phyloP scores from a whole-genome alignment of 2,888 invertebrate genomes.

The Xestia rhomboidea region DNA sequence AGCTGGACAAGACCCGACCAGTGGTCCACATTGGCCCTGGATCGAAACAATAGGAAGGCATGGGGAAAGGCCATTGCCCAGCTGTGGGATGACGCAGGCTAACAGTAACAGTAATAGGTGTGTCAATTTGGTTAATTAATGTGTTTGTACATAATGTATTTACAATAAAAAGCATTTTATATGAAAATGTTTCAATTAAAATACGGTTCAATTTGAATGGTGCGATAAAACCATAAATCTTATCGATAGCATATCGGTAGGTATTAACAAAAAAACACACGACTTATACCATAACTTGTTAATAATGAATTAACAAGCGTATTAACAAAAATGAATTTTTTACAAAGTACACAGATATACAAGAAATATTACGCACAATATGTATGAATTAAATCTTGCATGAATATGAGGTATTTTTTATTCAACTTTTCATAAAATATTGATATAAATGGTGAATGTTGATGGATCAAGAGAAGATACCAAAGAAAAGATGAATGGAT shows the following conservation, averaged over 20 bases:
- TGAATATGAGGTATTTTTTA: neutral
- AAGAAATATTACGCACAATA: neutral
- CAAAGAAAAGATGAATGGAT: no score
- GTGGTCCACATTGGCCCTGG: no score
- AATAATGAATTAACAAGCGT: neutral
- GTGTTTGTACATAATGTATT: neutral
- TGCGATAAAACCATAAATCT: constrained; percentile 46
- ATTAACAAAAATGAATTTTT: neutral
- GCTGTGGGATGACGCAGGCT: no score
- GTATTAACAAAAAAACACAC: constrained; percentile 19
- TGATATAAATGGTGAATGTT: no score
- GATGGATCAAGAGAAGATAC: no score
- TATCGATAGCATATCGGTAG: constrained; percentile 46
- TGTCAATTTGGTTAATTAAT: neutral
- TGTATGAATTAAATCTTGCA: neutral
- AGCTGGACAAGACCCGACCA: no score
- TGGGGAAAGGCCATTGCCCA: no score
- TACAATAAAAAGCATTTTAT: neutral
- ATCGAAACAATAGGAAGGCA: no score
- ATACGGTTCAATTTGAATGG: neutral
- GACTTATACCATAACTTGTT: constrained; percentile 8
- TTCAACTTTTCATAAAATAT: no score
- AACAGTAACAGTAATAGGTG: neutral
- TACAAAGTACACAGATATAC: neutral
- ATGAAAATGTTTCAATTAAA: neutral